Conservation (phyloP, 2,888 invertebrate genomes). For the Gari tellinella region DNA sequence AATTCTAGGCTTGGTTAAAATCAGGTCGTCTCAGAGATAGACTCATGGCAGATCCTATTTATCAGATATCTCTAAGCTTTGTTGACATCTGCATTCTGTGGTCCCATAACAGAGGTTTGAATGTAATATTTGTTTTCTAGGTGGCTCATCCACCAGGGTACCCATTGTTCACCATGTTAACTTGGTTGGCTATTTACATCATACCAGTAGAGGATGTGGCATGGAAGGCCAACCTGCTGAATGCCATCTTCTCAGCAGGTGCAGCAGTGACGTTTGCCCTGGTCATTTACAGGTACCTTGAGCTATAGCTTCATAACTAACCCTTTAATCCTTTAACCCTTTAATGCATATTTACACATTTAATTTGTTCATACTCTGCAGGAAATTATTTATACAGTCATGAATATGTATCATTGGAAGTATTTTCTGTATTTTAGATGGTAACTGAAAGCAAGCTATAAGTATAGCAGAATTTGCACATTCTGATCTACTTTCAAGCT, state of each 20-base stretch:
- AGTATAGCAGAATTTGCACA: too few relatives aligned
- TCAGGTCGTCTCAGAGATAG: too few relatives aligned
- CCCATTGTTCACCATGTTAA: conserved; percentile 80
- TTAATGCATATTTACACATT: too few relatives aligned
- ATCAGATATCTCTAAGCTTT: not conserved
- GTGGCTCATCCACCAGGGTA: conserved; percentile 84
- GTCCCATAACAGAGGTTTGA: not conserved
- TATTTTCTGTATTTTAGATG: too few relatives aligned
- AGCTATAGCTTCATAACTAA: conserved; percentile 61
- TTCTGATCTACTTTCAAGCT: too few relatives aligned
- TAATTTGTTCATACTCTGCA: too few relatives aligned
- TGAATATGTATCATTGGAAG: too few relatives aligned
- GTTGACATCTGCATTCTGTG: not conserved
- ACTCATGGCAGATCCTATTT: not conserved
- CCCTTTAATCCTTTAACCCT: too few relatives aligned
- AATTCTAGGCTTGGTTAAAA: too few relatives aligned
- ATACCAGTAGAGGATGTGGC: conserved; percentile 77
- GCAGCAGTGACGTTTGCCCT: conserved; percentile 70
- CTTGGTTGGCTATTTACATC: conserved; percentile 68
- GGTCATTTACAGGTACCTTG: conserved; percentile 69
- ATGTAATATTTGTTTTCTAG: conserved; percentile 56
- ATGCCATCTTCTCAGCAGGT: conserved; percentile 70
- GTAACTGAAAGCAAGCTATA: too few relatives aligned
- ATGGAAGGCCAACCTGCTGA: conserved; percentile 80
- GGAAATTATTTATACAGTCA: too few relatives aligned